Base-by-base conservation (phyloP, 2,888 invertebrate species). In the Acleris literana region DNA sequence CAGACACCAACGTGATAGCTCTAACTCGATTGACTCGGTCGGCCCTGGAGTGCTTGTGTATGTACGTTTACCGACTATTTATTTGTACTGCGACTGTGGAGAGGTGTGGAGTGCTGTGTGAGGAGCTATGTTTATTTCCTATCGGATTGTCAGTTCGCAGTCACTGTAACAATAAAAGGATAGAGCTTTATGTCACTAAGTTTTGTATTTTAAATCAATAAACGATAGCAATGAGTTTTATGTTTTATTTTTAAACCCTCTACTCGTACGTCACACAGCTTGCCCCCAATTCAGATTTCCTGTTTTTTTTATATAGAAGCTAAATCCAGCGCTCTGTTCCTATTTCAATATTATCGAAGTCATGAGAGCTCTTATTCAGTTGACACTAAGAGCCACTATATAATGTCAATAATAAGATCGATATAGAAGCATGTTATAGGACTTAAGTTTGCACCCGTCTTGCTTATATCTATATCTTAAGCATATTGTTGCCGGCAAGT, bases 171-270 rank as follows among this genome's bases (percentile, higher is more conserved):
- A 92, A 92, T 92, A 92, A 92, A 92, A 90, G 87, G 90, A 92
- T 92, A 90, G 90, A 92, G 92, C 92, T 92, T 92, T 92, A 90
- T 92, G 92, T 92, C 92, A 92, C 92, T 92, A 92, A 92, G 92
- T 92, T 92, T 92, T 92, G 92, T 92, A 92, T 92, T 92, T 92
- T 92, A 92, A 92, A 92, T 91, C 92, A 92, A 92, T 92, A 92
- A 92, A 92, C 90, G 90, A 92, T 92, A 92, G 92, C 90, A 91
- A 90, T 87, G 88, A 91, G 2, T 33, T 71, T 68, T 75, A 72
- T 78, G 74, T 74, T 82, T 82, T 83, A 78, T 80, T 80, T 81
- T 76, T 51, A 3, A 44, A 17, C 22, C 18, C 29, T 11, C n/a
- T 22, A 16, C 39, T 39, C 1, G 73, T 74, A 72, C 71, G 74